Percentiles rank a stretch among this genome's conserved stretches.
phyloP scores from a whole-genome alignment of 2,797 vertebrate genomes.

The Phrynocephalus forsythii region DNA sequence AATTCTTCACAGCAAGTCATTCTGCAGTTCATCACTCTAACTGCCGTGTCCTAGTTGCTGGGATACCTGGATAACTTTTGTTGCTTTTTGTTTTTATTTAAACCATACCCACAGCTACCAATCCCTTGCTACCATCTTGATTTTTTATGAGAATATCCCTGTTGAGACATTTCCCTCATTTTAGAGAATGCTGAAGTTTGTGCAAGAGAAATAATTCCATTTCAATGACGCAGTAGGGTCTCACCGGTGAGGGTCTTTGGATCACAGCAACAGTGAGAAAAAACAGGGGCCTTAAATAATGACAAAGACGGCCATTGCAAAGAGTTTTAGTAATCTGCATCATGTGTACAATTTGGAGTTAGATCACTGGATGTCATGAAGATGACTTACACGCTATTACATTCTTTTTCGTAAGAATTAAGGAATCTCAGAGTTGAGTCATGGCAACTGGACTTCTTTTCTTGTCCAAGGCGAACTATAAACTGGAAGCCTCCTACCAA shows the following conservation, averaged over 20 bases:
- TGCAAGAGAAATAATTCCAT: slow-evolving; percentile 4
- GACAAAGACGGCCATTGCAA: background rate
- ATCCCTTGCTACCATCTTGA: background rate
- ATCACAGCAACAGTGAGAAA: slow-evolving; percentile 27
- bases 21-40: background rate
- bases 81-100: background rate
- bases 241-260: slow-evolving; percentile 19
- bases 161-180: slow-evolving; percentile 66
- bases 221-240: slow-evolving; percentile 19
- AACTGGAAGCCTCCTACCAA: too few relatives aligned
- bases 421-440: too few relatives aligned
- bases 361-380: background rate
- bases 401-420: too few relatives aligned
- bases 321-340: background rate
- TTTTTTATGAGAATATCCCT: slow-evolving; percentile 65
- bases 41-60: background rate
- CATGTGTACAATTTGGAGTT: background rate
- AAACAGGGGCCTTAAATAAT: slow-evolving; percentile 5
- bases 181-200: slow-evolving; percentile 1
- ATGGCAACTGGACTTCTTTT: too few relatives aligned
- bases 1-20: too few relatives aligned
- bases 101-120: too few relatives aligned
- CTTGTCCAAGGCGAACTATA: too few relatives aligned
- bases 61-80: background rate
- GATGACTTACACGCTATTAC: too few relatives aligned